These are phyloP conservation scores for Phragmatobia fuliginosa DNA, from an alignment of 2,888 invertebrate genomes.

Conservation along the genomic window DNA sequence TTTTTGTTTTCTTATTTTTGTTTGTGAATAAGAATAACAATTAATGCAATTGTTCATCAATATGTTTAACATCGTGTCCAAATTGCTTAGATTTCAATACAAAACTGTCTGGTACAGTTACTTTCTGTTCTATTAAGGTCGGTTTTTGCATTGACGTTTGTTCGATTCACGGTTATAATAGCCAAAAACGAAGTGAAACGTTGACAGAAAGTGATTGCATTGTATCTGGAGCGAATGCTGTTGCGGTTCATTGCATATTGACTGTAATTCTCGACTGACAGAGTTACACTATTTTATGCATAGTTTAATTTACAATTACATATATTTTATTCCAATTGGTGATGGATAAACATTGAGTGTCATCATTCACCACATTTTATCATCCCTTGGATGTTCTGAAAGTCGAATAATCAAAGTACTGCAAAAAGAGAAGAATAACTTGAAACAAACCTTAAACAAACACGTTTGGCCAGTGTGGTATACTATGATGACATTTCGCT, in stretches of 20 bases:
- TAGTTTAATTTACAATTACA: background rate
- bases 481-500: too few relatives aligned
- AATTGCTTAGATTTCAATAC: background rate
- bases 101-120: background rate
- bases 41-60: background rate
- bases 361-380: too few relatives aligned
- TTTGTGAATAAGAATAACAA: background rate
- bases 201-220: constrained; percentile 59
- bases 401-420: too few relatives aligned
- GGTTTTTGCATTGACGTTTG: background rate
- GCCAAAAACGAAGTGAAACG: constrained; percentile 45
- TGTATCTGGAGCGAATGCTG: constrained; percentile 52
- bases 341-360: too few relatives aligned
- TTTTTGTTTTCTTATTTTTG: background rate
- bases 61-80: background rate
- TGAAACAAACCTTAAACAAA: too few relatives aligned
- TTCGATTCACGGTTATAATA: background rate
- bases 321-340: too few relatives aligned
- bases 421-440: too few relatives aligned
- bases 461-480: too few relatives aligned
- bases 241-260: constrained; percentile 53
- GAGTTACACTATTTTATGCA: background rate
- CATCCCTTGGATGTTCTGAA: too few relatives aligned
- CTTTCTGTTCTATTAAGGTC: background rate
- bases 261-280: constrained; percentile 18